Conservation (phyloP, 2,113 vertebrate species). For the Grammomys surdaster region DNA sequence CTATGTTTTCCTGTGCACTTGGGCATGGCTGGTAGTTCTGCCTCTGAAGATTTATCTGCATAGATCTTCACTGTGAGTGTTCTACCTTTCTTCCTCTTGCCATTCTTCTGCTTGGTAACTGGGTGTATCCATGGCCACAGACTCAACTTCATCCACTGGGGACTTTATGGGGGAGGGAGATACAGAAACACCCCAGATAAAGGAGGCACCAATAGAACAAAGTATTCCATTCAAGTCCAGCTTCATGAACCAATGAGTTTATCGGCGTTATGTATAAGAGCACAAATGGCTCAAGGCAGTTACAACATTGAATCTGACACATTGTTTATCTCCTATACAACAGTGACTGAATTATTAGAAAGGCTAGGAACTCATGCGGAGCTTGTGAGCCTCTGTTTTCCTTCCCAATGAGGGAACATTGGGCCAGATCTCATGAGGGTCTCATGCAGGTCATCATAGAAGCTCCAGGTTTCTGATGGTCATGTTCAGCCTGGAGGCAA, state of each 20-base stretch:
- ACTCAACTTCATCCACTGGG: not conserved
- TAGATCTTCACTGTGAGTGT: not conserved
- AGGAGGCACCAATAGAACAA: not conserved
- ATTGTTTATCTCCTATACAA: not conserved
- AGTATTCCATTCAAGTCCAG: not conserved
- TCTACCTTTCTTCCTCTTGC: not conserved
- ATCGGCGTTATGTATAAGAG: not conserved
- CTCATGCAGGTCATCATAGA: not conserved
- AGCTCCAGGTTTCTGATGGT: no score
- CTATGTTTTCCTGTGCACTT: not conserved
- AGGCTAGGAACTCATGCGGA: not conserved
- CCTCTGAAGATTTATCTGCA: accelerated
- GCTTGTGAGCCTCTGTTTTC: not conserved
- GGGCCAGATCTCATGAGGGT: not conserved
- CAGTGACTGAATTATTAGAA: not conserved
- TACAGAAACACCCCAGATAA: not conserved
- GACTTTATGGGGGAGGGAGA: not conserved
- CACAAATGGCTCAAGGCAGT: not conserved
- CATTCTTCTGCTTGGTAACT: not conserved
- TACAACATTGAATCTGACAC: not conserved
- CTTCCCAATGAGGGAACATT: not conserved
- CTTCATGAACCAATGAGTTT: not conserved
- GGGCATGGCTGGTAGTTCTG: not conserved
- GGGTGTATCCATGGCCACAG: not conserved
- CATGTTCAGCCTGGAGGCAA: not conserved